phyloP scores from a whole-genome alignment of 2,888 invertebrate species.

The Pyrocoelia pectoralis region DNA sequence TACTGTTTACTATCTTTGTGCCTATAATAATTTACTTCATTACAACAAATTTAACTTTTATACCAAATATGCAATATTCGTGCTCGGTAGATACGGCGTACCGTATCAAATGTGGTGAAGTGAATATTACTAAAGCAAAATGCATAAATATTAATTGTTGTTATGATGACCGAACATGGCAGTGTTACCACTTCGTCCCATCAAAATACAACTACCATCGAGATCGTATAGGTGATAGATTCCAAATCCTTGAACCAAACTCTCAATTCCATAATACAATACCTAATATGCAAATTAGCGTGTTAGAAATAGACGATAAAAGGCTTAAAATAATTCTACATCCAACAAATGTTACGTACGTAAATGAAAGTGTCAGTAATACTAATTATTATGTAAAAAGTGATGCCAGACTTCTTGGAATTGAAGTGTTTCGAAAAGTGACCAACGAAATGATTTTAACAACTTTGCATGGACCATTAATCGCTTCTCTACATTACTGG shows the following conservation, averaged over 20 bases:
- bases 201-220: slow-evolving; percentile 51
- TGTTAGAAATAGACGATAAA: slow-evolving; percentile 42
- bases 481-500: slow-evolving; percentile 68
- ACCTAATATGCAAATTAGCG: slow-evolving; percentile 41
- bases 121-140: slow-evolving; percentile 43
- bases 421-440: slow-evolving; percentile 44
- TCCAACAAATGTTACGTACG: slow-evolving; percentile 20
- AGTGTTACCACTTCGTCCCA: slow-evolving; percentile 54
- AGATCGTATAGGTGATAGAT: slow-evolving; percentile 14
- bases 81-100: slow-evolving; percentile 49
- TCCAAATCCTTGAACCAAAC: neutral
- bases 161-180: slow-evolving; percentile 46
- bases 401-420: slow-evolving; percentile 39
- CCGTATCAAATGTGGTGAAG: slow-evolving; percentile 50
- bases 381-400: slow-evolving; percentile 35
- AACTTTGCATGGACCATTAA: slow-evolving; percentile 66
- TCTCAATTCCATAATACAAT: slow-evolving; percentile 22
- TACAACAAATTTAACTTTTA: slow-evolving; percentile 37
- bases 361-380: slow-evolving; percentile 14
- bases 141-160: slow-evolving; percentile 51
- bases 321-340: slow-evolving; percentile 43
- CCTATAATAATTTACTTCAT: slow-evolving; percentile 46
- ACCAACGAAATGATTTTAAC: slow-evolving; percentile 59
- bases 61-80: slow-evolving; percentile 35
- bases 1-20: slow-evolving; percentile 40